Evolutionary conservation across 2,888 invertebrate genomes (phyloP).

Genomic region (Yponomeuta evonymella): DNA sequence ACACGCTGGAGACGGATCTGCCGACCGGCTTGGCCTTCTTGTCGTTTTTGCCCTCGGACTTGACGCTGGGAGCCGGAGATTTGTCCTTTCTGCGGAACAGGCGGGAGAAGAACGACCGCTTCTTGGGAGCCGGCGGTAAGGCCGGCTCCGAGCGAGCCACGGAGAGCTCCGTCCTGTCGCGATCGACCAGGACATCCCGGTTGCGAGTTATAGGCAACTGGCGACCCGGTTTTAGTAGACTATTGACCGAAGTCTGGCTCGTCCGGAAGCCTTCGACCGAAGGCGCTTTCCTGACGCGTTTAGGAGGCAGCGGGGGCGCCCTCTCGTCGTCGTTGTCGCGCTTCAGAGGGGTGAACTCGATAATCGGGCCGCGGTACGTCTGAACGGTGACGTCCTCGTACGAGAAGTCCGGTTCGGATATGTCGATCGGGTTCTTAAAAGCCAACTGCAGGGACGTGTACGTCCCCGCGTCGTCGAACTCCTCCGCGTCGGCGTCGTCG

Average conservation of each 20-base stretch:
- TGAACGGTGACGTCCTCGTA: constrained; percentile 78
- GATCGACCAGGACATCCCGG: constrained; percentile 25
- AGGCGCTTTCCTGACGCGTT: constrained; percentile 79
- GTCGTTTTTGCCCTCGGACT: constrained; percentile 49
- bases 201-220: constrained; percentile 49
- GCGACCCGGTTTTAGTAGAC: constrained; percentile 55
- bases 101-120: constrained; percentile 67
- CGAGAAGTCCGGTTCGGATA: constrained; percentile 64
- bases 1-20: constrained; percentile 78
- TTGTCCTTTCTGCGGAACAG: constrained; percentile 62
- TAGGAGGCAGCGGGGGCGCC: constrained; percentile 88
- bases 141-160: constrained; percentile 60
- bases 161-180: constrained; percentile 36
- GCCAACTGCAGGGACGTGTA: constrained; percentile 91
- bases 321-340: constrained; percentile 77
- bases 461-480: constrained; percentile 86
- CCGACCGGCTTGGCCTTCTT: constrained; percentile 65
- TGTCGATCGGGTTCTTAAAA: constrained; percentile 86
- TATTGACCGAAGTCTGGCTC: constrained; percentile 63
- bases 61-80: constrained; percentile 64
- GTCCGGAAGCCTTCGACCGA: constrained; percentile 52
- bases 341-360: constrained; percentile 70
- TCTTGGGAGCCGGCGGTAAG: constrained; percentile 59
- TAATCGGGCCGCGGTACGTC: constrained; percentile 67
- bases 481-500: constrained; percentile 73